A percentile compares a stretch with the other conserved stretches of the same genome.
phyloP scores from a whole-genome alignment of 2,113 vertebrate species.

The Petroica traversi region DNA sequence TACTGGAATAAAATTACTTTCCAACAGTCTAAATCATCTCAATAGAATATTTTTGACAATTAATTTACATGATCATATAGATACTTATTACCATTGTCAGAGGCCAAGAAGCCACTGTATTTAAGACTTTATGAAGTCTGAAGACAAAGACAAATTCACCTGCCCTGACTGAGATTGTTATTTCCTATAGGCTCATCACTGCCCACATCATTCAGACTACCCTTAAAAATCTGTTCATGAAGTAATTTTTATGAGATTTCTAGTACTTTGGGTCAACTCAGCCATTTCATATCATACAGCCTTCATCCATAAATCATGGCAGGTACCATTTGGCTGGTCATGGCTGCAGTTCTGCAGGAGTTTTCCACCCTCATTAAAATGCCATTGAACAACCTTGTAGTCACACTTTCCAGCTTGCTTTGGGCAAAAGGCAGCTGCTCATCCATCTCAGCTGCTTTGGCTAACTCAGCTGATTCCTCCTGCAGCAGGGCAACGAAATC shows the following conservation, averaged over 20 bases:
- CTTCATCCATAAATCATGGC: background rate
- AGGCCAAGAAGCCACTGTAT: background rate
- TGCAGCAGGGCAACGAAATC: background rate
- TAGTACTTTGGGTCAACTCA: background rate
- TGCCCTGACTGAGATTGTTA: background rate
- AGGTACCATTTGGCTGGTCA: background rate
- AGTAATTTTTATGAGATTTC: background rate
- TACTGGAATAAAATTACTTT: background rate
- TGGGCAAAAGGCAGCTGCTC: background rate
- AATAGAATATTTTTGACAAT: background rate
- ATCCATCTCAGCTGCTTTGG: background rate
- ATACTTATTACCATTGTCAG: background rate
- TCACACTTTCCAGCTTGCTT: constrained; percentile 4
- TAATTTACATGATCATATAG: background rate
- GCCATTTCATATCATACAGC: background rate
- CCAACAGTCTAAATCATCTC: background rate
- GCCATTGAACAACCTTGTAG: background rate
- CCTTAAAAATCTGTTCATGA: background rate
- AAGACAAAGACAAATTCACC: background rate
- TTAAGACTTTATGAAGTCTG: background rate
- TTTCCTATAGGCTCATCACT: background rate
- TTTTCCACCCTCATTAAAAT: constrained; percentile 1
- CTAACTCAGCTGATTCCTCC: background rate
- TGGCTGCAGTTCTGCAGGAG: background rate
- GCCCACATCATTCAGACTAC: background rate